These are phyloP conservation scores for Hirudinaria manillensis DNA, from an alignment of 2,888 invertebrate species.

Conservation along the genomic window DNA sequence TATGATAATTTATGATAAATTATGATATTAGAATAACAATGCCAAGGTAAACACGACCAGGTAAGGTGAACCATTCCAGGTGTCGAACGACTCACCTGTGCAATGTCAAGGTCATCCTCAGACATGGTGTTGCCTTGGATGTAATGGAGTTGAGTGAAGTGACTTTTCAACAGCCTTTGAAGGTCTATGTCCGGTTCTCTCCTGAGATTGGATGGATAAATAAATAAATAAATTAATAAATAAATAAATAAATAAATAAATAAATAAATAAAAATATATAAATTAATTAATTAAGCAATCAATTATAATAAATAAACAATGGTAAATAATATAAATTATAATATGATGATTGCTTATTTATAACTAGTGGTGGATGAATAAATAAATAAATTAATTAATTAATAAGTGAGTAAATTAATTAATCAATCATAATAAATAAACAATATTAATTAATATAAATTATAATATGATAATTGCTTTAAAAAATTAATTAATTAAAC, in stretches of 20 bases:
- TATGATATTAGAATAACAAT: too few species aligned
- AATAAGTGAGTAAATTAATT: too few species aligned
- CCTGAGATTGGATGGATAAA: not conserved
- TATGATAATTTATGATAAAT: too few species aligned
- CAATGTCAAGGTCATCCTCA: slow-evolving; percentile 98
- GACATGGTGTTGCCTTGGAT: slow-evolving; percentile 99
- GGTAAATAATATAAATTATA: not conserved
- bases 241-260: not conserved
- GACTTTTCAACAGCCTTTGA: slow-evolving; percentile 99
- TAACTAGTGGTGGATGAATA: too few species aligned
- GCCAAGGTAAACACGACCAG: too few species aligned
- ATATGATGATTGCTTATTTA: too few species aligned
- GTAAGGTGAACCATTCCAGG: not conserved
- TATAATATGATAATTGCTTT: too few species aligned
- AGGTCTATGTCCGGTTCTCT: slow-evolving; percentile 95
- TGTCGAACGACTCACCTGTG: slow-evolving; percentile 1
- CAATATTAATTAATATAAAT: too few species aligned
- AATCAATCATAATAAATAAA: too few species aligned
- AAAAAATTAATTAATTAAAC: too few species aligned
- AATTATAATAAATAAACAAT: not conserved
- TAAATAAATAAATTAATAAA: not conserved
- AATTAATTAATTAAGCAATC: not conserved
- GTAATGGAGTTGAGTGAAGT: slow-evolving; percentile 94
- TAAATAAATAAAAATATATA: not conserved
- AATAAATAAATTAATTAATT: not conserved